Evolutionary conservation across 2,113 vertebrate species (phyloP).

Genomic region (Elanoides forficatus): DNA sequence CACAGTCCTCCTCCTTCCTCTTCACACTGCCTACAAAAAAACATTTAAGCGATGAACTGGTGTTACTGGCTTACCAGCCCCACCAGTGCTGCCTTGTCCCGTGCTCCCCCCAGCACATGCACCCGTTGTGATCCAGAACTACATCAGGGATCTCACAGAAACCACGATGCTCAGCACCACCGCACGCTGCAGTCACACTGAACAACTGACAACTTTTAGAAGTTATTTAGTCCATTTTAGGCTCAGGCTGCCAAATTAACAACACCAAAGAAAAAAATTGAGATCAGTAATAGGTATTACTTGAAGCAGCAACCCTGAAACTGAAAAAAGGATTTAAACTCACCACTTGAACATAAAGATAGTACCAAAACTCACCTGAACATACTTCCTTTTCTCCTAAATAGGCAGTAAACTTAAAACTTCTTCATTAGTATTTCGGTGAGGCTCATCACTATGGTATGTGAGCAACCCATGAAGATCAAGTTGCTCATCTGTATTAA

Average conservation of each 20-base stretch:
- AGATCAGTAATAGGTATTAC: background rate
- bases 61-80: background rate
- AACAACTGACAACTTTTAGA: background rate
- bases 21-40: background rate
- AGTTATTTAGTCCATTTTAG: background rate
- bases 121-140: rapidly evolving
- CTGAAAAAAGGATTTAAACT: background rate
- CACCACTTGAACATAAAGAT: background rate
- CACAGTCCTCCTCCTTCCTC: background rate
- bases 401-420: background rate
- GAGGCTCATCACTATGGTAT: constrained; percentile 7
- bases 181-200: rapidly evolving
- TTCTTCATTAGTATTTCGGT: background rate
- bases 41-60: background rate
- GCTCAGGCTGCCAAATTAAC: background rate
- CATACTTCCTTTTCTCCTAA: background rate
- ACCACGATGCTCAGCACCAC: rapidly evolving
- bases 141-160: background rate
- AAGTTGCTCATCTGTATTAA: constrained; percentile 42
- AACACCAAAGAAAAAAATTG: rapidly evolving
- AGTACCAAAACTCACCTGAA: background rate
- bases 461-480: background rate
- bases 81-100: background rate
- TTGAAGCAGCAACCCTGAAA: background rate
- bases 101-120: background rate